Evolutionary conservation across 92 coral and sea anemone species (phyloP).

Genomic region (Epizoanthus stellaris): DNA sequence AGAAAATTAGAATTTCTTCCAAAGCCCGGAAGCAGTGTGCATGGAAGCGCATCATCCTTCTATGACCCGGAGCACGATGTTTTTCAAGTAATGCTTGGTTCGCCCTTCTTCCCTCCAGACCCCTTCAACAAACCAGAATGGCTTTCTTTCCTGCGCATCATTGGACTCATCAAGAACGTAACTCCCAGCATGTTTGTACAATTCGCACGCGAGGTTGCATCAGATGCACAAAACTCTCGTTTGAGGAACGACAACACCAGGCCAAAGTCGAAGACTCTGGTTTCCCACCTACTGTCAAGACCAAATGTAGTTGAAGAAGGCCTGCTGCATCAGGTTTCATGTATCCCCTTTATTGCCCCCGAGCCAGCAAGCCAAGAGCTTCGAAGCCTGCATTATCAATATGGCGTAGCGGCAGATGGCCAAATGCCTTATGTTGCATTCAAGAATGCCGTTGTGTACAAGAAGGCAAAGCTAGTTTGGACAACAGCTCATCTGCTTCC

Average conservation of each 20-base stretch:
- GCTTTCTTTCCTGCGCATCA: constrained; percentile 55
- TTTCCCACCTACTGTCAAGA: constrained; percentile 47
- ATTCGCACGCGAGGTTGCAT: constrained; percentile 62
- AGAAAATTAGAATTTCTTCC: too few relatives aligned
- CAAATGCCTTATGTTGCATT: constrained; percentile 52
- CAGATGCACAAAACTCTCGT: constrained; percentile 34
- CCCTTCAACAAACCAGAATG: constrained; percentile 57
- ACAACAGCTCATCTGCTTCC: constrained; percentile 75
- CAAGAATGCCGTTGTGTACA: constrained; percentile 46
- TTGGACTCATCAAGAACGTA: constrained; percentile 63
- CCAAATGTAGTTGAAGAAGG: not conserved
- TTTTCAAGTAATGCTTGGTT: constrained; percentile 57
- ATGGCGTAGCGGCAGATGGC: constrained; percentile 30
- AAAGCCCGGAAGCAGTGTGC: too few relatives aligned
- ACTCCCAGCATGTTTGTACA: constrained; percentile 24
- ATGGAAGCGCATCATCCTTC: too few relatives aligned
- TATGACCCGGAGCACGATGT: too few relatives aligned
- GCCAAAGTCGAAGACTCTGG: constrained; percentile 56
- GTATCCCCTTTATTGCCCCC: constrained; percentile 58
- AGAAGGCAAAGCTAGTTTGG: constrained; percentile 55
- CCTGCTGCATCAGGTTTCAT: constrained; percentile 43
- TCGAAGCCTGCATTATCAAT: constrained; percentile 46
- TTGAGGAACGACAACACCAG: constrained; percentile 21
- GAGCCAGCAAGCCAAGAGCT: constrained; percentile 32
- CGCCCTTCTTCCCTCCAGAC: constrained; percentile 60